phyloP scores from a whole-genome alignment of 2,888 invertebrate species.

The Limnephilus marmoratus region DNA sequence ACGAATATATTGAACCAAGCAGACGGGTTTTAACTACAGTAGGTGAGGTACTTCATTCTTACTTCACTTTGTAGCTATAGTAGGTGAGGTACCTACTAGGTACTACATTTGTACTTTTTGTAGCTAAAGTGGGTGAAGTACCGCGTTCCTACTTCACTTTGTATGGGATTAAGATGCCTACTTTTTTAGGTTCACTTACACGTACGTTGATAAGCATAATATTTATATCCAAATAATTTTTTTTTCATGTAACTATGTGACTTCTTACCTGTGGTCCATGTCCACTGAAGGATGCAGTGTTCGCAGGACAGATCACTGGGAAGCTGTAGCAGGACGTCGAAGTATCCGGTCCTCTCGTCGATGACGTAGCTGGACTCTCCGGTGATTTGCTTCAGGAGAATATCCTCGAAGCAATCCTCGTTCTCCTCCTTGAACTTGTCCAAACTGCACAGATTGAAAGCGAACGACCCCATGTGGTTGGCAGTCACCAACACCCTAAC shows the following conservation, averaged over 20 bases:
- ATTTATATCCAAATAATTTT: not conserved
- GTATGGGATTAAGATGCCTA: too few relatives aligned
- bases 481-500: slow-evolving; percentile 72
- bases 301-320: slow-evolving; percentile 74
- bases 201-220: too few relatives aligned
- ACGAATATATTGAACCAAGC: too few relatives aligned
- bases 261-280: slow-evolving; percentile 73
- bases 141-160: too few relatives aligned
- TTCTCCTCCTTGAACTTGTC: slow-evolving; percentile 72
- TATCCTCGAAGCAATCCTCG: slow-evolving; percentile 75
- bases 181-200: too few relatives aligned
- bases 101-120: too few relatives aligned
- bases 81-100: too few relatives aligned
- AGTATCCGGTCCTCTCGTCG: slow-evolving; percentile 66
- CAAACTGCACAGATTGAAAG: slow-evolving; percentile 75
- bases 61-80: not conserved
- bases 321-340: slow-evolving; percentile 69
- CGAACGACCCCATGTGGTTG: slow-evolving; percentile 75
- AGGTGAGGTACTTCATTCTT: too few relatives aligned
- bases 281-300: slow-evolving; percentile 78
- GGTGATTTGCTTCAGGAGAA: slow-evolving; percentile 70
- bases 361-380: slow-evolving; percentile 67
- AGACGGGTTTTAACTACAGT: not conserved
- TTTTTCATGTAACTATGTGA: not conserved
- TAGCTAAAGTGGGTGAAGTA: too few relatives aligned